A percentile compares a stretch with the other conserved stretches of the same genome.
phyloP scores from a whole-genome alignment of 2,113 vertebrate species.

The Cichladusa arquata region DNA sequence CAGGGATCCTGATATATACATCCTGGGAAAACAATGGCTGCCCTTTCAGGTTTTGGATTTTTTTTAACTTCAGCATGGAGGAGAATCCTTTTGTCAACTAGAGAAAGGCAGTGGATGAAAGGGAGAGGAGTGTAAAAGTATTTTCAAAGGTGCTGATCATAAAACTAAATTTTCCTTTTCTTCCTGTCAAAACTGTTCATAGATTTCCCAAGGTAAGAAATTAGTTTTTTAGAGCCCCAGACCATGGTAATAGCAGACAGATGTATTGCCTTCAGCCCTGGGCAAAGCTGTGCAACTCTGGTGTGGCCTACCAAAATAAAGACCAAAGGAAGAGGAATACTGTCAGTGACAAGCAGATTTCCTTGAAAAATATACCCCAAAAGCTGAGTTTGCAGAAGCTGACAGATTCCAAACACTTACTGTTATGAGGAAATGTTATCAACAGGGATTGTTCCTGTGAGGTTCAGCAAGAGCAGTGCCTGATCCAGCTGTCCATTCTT shows the following conservation, averaged over 20 bases:
- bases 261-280: neutral
- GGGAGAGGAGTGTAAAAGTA: neutral
- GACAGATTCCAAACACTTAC: neutral
- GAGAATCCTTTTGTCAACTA: neutral
- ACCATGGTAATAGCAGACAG: accelerated
- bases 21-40: accelerated
- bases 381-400: neutral
- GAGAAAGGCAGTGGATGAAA: neutral
- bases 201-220: neutral
- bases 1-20: neutral
- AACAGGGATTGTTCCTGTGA: neutral
- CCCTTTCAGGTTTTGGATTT: neutral
- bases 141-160: neutral
- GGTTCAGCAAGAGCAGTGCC: neutral
- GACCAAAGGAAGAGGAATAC: neutral
- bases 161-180: neutral
- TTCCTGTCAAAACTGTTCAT: neutral
- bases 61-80: neutral
- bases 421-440: neutral
- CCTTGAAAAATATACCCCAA: neutral
- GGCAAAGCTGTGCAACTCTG: neutral
- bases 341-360: neutral
- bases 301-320: neutral
- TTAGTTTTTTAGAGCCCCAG: neutral
- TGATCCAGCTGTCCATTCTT: neutral